Percentiles rank a stretch among this genome's conserved stretches.
phyloP scores from a whole-genome alignment of 2,113 vertebrate species.

The Suncus etruscus region DNA sequence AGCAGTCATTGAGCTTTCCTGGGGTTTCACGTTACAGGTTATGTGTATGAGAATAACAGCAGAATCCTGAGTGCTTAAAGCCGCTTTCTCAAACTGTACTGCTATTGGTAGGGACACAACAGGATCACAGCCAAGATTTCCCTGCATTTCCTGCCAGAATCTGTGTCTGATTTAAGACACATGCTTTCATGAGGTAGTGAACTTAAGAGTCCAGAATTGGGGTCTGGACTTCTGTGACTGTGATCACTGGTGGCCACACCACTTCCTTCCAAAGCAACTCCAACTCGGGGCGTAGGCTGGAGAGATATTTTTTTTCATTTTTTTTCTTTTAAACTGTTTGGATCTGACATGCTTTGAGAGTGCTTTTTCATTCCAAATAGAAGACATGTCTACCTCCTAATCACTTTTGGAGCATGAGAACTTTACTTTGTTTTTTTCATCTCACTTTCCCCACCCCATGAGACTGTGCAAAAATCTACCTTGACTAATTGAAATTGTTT shows the following conservation, averaged over 20 bases:
- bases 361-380: constrained; percentile 71
- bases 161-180: constrained; percentile 98
- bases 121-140: constrained; percentile 88
- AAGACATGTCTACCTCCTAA: constrained; percentile 76
- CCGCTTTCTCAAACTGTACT: constrained; percentile 84
- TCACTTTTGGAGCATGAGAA: constrained; percentile 71
- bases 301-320: constrained; percentile 73
- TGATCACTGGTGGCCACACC: constrained; percentile 77
- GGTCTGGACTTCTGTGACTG: constrained; percentile 83
- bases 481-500: constrained; percentile 80
- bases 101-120: constrained; percentile 87
- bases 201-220: constrained; percentile 86
- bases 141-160: constrained; percentile 88
- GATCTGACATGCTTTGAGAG: constrained; percentile 78
- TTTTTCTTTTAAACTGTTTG: constrained; percentile 66
- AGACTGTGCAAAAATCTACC: constrained; percentile 70
- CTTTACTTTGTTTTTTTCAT: constrained; percentile 59
- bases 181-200: constrained; percentile 90
- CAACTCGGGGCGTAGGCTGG: constrained; percentile 61
- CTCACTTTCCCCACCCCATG: constrained; percentile 7
- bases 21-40: constrained; percentile 89
- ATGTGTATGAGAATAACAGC: constrained; percentile 85
- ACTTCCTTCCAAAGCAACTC: constrained; percentile 81
- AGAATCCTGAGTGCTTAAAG: constrained; percentile 80
- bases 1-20: constrained; percentile 54